These are phyloP conservation scores for Ophthalmolycus amberensis DNA, from an alignment of 2,113 vertebrate genomes.

Conservation along the genomic window DNA sequence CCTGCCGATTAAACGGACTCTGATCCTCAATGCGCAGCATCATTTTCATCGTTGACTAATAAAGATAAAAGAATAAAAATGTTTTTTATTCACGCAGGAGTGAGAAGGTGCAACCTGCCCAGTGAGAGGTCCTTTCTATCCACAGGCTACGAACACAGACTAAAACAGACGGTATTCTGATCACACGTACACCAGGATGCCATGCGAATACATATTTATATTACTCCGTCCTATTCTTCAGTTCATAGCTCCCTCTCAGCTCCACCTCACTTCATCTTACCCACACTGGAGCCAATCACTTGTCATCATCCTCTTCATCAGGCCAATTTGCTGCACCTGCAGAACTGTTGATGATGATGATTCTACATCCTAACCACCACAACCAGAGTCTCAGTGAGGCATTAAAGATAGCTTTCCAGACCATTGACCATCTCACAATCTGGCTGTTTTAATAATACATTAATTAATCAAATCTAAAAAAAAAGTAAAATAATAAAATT, in stretches of 20 bases:
- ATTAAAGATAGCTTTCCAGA: background rate
- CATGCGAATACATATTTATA: background rate
- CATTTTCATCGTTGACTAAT: background rate
- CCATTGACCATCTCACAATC: too few relatives aligned
- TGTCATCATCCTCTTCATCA: background rate
- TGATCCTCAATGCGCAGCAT: background rate
- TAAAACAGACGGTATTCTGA: background rate
- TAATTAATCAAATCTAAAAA: too few relatives aligned
- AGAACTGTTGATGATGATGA: background rate
- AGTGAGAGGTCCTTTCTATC: background rate
- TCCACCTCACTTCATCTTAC: background rate
- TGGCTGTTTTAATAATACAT: too few relatives aligned
- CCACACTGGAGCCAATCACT: background rate
- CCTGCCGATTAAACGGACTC: background rate
- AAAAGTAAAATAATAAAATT: too few relatives aligned
- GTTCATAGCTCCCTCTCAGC: background rate
- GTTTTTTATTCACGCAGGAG: background rate
- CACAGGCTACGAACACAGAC: background rate
- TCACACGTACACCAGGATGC: background rate
- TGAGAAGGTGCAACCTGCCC: background rate
- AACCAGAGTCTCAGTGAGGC: background rate
- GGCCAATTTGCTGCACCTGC: constrained; percentile 5
- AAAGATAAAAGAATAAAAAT: background rate
- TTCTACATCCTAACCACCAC: background rate
- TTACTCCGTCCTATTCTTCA: background rate